A percentile compares a stretch with the other conserved stretches of the same genome.
These are phyloP conservation scores for Cheirogaleus medius DNA, from an alignment of 2,113 vertebrate genomes.

Conservation along the genomic window DNA sequence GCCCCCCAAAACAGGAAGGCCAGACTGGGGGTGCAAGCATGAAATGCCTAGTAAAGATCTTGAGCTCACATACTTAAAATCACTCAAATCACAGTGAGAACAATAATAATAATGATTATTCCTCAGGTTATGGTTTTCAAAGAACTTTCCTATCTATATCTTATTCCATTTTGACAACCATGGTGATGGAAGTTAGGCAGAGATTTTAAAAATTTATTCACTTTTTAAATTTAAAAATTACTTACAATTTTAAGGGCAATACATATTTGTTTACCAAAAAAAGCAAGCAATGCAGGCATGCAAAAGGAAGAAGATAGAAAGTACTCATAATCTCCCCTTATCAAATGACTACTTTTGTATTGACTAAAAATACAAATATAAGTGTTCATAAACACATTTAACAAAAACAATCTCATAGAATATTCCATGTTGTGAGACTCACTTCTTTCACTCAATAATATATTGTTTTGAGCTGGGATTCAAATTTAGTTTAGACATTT, in stretches of 20 bases:
- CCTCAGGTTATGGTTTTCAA: background rate
- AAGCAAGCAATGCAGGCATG: background rate
- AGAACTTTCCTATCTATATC: background rate
- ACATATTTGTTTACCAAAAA: background rate
- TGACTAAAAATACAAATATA: background rate
- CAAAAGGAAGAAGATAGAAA: background rate
- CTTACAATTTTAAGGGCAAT: background rate
- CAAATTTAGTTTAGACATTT: background rate
- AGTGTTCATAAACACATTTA: slow-evolving; percentile 13
- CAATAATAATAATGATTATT: background rate
- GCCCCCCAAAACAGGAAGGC: background rate
- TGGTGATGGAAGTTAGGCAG: background rate
- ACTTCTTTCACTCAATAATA: background rate
- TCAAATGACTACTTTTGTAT: background rate
- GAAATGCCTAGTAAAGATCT: background rate
- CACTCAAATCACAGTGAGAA: background rate
- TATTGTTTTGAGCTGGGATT: background rate
- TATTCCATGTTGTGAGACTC: background rate
- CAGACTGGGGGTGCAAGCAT: background rate
- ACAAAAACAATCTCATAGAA: background rate
- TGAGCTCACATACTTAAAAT: background rate
- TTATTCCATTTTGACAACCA: slow-evolving; percentile 13
- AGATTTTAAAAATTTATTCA: background rate
- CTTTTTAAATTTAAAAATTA: background rate
- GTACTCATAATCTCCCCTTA: background rate